phyloP scores from a whole-genome alignment of 2,888 invertebrate species.

The Drosophila meridiana region DNA sequence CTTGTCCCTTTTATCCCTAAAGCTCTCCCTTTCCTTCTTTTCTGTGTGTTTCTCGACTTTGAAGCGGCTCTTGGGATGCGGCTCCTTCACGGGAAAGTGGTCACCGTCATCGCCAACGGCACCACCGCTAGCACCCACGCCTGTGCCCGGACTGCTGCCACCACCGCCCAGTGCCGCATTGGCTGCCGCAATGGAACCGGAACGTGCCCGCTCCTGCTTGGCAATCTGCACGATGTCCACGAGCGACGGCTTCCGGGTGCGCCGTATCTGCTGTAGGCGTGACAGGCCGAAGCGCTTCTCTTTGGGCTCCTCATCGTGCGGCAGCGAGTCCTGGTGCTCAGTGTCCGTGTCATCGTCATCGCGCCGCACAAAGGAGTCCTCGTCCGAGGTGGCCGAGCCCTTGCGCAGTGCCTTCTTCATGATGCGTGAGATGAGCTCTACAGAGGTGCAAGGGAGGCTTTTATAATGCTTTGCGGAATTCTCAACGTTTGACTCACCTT shows the following conservation, averaged over 20 bases:
- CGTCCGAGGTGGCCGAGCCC: conserved; percentile 86
- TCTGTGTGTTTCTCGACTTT: conserved; percentile 73
- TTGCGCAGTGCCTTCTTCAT: conserved; percentile 86
- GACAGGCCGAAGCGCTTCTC: conserved; percentile 75
- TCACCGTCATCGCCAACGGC: conserved; percentile 12
- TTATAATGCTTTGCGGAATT: conserved; percentile 8
- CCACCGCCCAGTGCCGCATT: conserved; percentile 34
- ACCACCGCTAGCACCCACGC: background rate
- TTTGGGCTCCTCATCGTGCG: conserved; percentile 86
- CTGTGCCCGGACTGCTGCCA: conserved; percentile 31
- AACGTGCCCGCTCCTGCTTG: conserved; percentile 78
- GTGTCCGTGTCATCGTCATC: conserved; percentile 89
- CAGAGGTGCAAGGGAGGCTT: conserved; percentile 1
- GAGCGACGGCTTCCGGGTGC: conserved; percentile 82
- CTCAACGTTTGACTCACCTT: conserved; percentile 69
- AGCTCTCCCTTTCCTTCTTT: conserved; percentile 53
- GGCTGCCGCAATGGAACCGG: conserved; percentile 55
- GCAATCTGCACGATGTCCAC: conserved; percentile 84
- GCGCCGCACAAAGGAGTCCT: conserved; percentile 84
- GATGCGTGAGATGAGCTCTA: conserved; percentile 84
- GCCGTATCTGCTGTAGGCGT: conserved; percentile 80
- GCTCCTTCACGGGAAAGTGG: conserved; percentile 64
- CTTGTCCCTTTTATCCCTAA: conserved; percentile 59
- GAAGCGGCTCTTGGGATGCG: conserved; percentile 79
- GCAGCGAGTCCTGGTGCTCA: conserved; percentile 90